A percentile compares a stretch with the other conserved stretches of the same genome.
These are phyloP conservation scores for Ceraclea dissimilis DNA, from an alignment of 2,888 invertebrate species.

Conservation along the genomic window DNA sequence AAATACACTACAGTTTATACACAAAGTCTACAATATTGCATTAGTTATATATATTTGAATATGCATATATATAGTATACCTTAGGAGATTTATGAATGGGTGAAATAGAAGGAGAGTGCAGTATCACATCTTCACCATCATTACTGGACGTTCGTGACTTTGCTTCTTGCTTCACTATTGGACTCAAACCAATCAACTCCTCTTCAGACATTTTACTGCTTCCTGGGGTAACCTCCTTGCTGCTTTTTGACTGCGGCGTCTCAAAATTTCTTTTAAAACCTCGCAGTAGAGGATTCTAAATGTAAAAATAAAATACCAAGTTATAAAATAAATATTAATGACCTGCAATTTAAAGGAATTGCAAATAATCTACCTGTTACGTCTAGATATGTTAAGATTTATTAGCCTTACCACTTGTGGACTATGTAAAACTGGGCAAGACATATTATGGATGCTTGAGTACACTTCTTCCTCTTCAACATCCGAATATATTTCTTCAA, in stretches of 20 bases:
- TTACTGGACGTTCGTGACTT: not conserved
- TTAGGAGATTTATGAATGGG: slow-evolving; percentile 19
- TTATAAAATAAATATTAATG: not conserved
- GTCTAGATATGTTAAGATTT: too few relatives aligned
- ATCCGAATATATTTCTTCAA: slow-evolving; percentile 44
- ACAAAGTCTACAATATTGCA: not conserved
- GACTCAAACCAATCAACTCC: slow-evolving; percentile 5
- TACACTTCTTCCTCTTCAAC: slow-evolving; percentile 32
- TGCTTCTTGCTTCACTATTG: not conserved
- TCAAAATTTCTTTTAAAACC: slow-evolving; percentile 45
- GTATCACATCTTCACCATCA: not conserved
- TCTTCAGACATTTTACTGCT: not conserved
- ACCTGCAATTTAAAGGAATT: not conserved
- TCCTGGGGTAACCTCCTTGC: not conserved
- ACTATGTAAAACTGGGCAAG: slow-evolving; percentile 36
- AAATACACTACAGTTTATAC: too few relatives aligned
- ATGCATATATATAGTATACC: slow-evolving; percentile 4
- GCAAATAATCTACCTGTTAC: too few relatives aligned
- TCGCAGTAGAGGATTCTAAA: slow-evolving; percentile 9
- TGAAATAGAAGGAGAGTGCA: slow-evolving; percentile 23
- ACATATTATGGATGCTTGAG: slow-evolving; percentile 28
- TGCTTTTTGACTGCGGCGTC: slow-evolving; percentile 31
- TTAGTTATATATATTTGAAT: not conserved
- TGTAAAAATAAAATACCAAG: too few relatives aligned
- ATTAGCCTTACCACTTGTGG: slow-evolving; percentile 39